These are phyloP conservation scores for Dinothrombium tinctorium DNA, from an alignment of 1,140 invertebrate genomes.

Conservation along the genomic window DNA sequence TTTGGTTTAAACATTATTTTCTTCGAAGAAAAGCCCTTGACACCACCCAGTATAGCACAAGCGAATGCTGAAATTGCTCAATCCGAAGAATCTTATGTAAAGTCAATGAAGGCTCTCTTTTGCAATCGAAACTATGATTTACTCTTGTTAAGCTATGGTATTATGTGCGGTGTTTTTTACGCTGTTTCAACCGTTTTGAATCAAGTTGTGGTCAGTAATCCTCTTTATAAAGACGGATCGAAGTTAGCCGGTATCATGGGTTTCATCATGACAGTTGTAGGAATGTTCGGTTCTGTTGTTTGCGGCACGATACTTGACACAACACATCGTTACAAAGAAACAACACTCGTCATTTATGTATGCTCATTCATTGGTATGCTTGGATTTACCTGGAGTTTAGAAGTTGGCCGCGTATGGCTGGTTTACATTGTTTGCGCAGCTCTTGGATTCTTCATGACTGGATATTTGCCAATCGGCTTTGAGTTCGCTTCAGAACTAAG, in stretches of 20 bases:
- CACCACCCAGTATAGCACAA: slow-evolving; percentile 54
- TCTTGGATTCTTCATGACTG: slow-evolving; percentile 89
- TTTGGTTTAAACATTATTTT: slow-evolving; percentile 34
- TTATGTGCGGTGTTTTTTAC: slow-evolving; percentile 61
- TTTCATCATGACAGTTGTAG: slow-evolving; percentile 58
- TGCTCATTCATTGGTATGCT: slow-evolving; percentile 64
- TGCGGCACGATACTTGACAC: slow-evolving; percentile 66
- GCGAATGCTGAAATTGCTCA: slow-evolving; percentile 24
- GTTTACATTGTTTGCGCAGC: slow-evolving; percentile 52
- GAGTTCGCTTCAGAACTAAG: slow-evolving; percentile 84
- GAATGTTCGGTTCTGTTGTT: slow-evolving; percentile 64
- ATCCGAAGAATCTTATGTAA: slow-evolving; percentile 33
- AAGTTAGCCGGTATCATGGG: slow-evolving; percentile 62
- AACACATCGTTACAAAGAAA: slow-evolving; percentile 57
- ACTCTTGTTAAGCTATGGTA: slow-evolving; percentile 55
- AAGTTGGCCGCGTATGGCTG: slow-evolving; percentile 33
- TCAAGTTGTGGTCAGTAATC: slow-evolving; percentile 52
- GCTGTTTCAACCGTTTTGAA: slow-evolving; percentile 79
- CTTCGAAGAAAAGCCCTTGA: slow-evolving; percentile 47
- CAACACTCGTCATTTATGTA: slow-evolving; percentile 58
- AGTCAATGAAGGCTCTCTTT: slow-evolving; percentile 42
- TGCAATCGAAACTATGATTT: slow-evolving; percentile 51
- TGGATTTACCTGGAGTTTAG: slow-evolving; percentile 57
- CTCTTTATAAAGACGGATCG: slow-evolving; percentile 43
- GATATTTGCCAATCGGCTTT: slow-evolving; percentile 78